These are phyloP conservation scores for Marisa cornuarietis DNA, from an alignment of 1,140 invertebrate species.

Conservation along the genomic window DNA sequence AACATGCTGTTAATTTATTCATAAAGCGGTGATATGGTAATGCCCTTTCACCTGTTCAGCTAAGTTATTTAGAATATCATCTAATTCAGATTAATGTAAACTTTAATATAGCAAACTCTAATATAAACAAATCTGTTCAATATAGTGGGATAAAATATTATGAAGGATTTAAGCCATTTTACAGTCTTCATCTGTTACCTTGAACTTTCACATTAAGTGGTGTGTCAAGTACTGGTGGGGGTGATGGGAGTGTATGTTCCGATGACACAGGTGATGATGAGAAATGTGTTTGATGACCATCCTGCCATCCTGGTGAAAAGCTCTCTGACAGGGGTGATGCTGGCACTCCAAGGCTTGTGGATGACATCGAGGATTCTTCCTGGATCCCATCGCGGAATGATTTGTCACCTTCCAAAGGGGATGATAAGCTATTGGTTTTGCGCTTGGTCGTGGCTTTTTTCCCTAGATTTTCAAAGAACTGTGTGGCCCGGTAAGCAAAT, in stretches of 20 bases:
- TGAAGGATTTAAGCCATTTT: too few relatives aligned
- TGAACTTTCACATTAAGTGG: too few relatives aligned
- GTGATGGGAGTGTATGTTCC: neutral
- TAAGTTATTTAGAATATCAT: too few relatives aligned
- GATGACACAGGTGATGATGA: neutral
- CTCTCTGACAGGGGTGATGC: constrained; percentile 23
- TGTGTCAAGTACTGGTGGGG: neutral
- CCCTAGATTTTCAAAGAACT: constrained; percentile 57
- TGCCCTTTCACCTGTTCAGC: too few relatives aligned
- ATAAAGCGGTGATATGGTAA: too few relatives aligned
- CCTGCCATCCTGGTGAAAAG: constrained; percentile 25
- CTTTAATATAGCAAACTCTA: too few relatives aligned
- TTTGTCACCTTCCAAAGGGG: constrained; percentile 17
- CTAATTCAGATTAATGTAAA: too few relatives aligned
- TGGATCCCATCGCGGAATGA: constrained; percentile 30
- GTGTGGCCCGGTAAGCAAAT: constrained; percentile 50
- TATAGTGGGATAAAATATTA: too few relatives aligned
- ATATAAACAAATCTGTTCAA: too few relatives aligned
- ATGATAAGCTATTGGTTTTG: constrained; percentile 26
- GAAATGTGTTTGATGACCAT: neutral
- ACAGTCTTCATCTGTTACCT: too few relatives aligned
- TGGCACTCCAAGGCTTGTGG: constrained; percentile 10
- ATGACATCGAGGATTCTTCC: constrained; percentile 27
- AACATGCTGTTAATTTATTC: too few relatives aligned
- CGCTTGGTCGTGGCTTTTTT: constrained; percentile 44